phyloP scores from a whole-genome alignment of 2,113 vertebrate species.

The Sylvietta virens region DNA sequence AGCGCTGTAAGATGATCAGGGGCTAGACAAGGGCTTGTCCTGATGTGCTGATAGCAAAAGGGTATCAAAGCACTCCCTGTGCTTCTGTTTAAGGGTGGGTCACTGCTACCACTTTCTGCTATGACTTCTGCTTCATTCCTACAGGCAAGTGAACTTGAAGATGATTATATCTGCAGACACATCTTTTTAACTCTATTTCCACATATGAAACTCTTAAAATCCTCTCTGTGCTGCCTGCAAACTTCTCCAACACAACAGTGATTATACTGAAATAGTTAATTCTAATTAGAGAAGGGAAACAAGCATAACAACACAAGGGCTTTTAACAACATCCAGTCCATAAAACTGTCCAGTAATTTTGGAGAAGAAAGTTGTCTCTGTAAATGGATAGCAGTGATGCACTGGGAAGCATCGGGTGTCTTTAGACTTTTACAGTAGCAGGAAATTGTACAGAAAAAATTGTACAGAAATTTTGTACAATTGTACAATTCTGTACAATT shows the following conservation, averaged over 20 bases:
- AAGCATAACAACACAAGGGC: neutral
- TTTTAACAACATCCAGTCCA: neutral
- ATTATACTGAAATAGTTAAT: neutral
- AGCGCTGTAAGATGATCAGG: constrained; percentile 63
- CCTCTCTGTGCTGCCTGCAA: neutral
- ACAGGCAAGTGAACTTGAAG: neutral
- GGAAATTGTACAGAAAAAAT: neutral
- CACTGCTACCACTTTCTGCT: neutral
- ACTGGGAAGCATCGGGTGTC: neutral
- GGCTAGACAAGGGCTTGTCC: constrained; percentile 11
- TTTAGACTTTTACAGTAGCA: neutral
- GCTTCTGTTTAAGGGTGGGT: constrained; percentile 22
- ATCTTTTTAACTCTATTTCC: neutral
- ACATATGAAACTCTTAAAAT: neutral
- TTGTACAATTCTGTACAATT: no score
- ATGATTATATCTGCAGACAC: neutral
- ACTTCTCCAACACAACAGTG: neutral
- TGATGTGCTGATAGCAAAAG: neutral
- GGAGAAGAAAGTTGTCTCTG: neutral
- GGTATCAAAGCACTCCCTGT: constrained; percentile 8
- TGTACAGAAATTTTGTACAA: no score
- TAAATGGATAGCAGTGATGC: neutral
- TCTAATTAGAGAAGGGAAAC: neutral
- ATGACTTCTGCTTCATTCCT: neutral
- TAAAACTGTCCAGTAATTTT: neutral